phyloP scores from a whole-genome alignment of 2,888 invertebrate species.

The Polyommatus icarus region DNA sequence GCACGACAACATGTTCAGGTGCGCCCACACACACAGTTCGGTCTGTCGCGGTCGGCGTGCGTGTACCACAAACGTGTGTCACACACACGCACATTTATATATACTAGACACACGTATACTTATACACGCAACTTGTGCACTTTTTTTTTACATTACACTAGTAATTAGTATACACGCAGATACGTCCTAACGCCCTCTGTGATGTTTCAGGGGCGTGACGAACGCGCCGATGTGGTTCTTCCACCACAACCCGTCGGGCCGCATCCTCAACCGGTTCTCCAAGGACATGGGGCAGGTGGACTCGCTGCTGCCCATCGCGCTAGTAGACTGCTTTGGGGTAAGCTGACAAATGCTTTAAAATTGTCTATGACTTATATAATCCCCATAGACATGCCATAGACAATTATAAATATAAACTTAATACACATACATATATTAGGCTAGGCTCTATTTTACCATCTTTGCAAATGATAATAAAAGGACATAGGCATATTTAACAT shows the following conservation, averaged over 20 bases:
- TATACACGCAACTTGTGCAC: background rate
- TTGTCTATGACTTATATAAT: too few relatives aligned
- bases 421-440: too few relatives aligned
- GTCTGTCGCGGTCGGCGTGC: too few relatives aligned
- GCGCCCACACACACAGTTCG: background rate
- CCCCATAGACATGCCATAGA: too few relatives aligned
- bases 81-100: too few relatives aligned
- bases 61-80: too few relatives aligned
- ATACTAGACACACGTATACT: background rate
- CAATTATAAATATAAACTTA: too few relatives aligned
- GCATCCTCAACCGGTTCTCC: constrained; percentile 53
- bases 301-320: constrained; percentile 70
- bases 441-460: too few relatives aligned
- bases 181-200: background rate
- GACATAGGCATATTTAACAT: too few relatives aligned
- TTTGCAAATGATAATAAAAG: too few relatives aligned
- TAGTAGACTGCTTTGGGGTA: constrained; percentile 80
- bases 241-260: constrained; percentile 85
- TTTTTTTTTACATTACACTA: too few relatives aligned
- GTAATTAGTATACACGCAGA: background rate
- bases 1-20: constrained; percentile 57
- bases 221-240: constrained; percentile 88
- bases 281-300: constrained; percentile 83
- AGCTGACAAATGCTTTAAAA: constrained; percentile 45
- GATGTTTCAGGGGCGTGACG: constrained; percentile 79